Base-by-base conservation (phyloP, 2,797 vertebrate species). In the Neosalanx taihuensis region DNA sequence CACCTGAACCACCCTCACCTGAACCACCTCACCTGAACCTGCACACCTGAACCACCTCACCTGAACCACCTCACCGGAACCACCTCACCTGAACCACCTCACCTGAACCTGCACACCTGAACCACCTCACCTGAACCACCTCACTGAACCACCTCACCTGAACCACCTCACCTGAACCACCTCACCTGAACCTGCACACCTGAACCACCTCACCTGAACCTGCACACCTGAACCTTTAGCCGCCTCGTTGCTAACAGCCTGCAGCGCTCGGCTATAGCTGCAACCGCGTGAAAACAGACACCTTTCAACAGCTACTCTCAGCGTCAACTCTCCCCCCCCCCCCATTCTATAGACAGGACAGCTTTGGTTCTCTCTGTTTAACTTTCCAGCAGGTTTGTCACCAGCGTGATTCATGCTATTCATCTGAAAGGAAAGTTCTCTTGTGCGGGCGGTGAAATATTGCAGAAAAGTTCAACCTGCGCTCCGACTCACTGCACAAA, bases 361-460 rank as follows among this genome's bases (percentile, higher is more conserved):
- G 78, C 86, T 91, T 86, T 78, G 70, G 86, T 89, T 82, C 89
- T 86, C 83, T 83, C 85, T 88, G 83, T 91, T 90, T 91, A 90
- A 86, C 87, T 89, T 91, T 88, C 87, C 83, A 85, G 85, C 80
- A 82, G 80, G 89, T 88, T 90, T 92, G 89, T 92, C 89, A 89
- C 88, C 75, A 73, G 83, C 80, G 77, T 84, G 86, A 90, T 88
- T 90, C 84, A 87, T 76, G 81, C 80, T 58, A 26, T 82, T 85
- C 76, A 75, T 83, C 79, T 89, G 79, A 90, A 88, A 87, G 80
- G 80, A 82, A 79, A 81, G 89, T 87, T 82, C 89, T 89, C 86
- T 90, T 85, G 82, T 84, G 69, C 79, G 35, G 76, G 75, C 74
- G 77, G 84, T 88, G 85, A 92, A 89, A 87, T 85, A 87, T 90